A percentile compares a stretch with the other conserved stretches of the same genome.
Evolutionary conservation across 2,797 vertebrate genomes (phyloP).

Genomic region (Pelodytes ibericus): DNA sequence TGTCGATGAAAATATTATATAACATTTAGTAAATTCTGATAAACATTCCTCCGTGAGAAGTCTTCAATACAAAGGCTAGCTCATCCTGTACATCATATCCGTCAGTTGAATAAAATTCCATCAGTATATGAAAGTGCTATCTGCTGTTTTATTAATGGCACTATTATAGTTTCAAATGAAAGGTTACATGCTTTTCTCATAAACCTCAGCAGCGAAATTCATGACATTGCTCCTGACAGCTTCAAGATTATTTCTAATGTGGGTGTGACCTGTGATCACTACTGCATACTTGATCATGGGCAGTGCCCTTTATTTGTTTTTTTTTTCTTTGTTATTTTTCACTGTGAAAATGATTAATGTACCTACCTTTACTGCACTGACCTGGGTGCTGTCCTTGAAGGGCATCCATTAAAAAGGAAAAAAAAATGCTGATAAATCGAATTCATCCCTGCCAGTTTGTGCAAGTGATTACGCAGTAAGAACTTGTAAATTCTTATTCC

Average conservation of each 20-base stretch:
- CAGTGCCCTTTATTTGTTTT: conserved; percentile 75
- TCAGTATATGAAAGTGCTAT: conserved; percentile 11
- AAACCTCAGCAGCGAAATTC: conserved; percentile 31
- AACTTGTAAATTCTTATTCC: conserved; percentile 57
- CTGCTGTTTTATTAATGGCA: conserved; percentile 50
- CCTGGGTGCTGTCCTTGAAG: conserved; percentile 72
- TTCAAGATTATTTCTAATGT: conserved; percentile 69
- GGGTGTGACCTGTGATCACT: conserved; percentile 65
- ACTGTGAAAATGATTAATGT: conserved; percentile 74
- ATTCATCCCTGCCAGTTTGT: conserved; percentile 65
- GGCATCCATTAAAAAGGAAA: conserved; percentile 62
- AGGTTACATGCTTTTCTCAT: conserved; percentile 50
- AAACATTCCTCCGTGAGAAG: no score
- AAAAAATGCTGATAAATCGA: conserved; percentile 72
- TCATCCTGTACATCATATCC: neutral
- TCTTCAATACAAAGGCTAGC: no score
- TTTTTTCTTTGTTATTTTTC: conserved; percentile 70
- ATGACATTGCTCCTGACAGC: conserved; percentile 65
- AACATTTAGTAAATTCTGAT: no score
- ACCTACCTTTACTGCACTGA: conserved; percentile 67
- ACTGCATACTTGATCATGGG: conserved; percentile 65
- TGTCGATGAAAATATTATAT: no score
- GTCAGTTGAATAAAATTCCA: conserved; percentile 2
- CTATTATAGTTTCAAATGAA: conserved; percentile 39
- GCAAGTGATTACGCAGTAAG: conserved; percentile 59